Base-by-base conservation (phyloP, 64 coral and sea anemone species). In the Stichodactyla helianthus region DNA sequence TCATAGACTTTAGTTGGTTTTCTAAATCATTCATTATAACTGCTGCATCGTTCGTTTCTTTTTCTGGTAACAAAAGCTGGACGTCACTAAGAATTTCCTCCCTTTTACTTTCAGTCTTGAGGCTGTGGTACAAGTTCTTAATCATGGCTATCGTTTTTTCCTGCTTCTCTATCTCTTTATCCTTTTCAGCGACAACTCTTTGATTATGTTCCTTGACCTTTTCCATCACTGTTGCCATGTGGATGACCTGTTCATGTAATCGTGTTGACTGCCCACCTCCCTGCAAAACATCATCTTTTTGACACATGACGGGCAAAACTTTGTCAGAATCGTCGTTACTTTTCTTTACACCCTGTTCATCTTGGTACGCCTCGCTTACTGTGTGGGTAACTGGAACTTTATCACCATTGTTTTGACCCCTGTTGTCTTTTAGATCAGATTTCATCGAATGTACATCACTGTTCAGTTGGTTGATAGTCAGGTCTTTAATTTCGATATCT, bases 1-100 rank as follows among this genome's bases (percentile, higher is more conserved):
- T 57, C 52, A 84, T 51, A 27, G 59, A 27, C 28, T 59, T 35
- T 8, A 84, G 54, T 50, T 59, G 52, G 18, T 25, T 59, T 57
- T 63, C 83, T 59, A 84, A 84, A 15, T 84, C 83, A 54, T 84
- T 63, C 16, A 57, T 57, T 44, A 84, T 18, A 7, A 82, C 20
- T 4, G 23, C 27, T 20, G 79, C 79, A 51, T 82, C 68, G 68
- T 74, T 74, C 7, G 25, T 74, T 74, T 74, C 68, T 74, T 74
- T 74, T 28, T 27, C 68, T 28, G 68, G 68, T 31, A 74, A 8
- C 25, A 82, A 53, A 28, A 54, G 78, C 35, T 52, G 78, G 53
- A 81, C 50, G 20, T 81, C 78, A 19, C 52, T 19, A 6, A 81
- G 12, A 9, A 81, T 81, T 51, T 81, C 52, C 13, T 81, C 78